Conservation (phyloP, 2,888 invertebrate genomes). For the Hermaeophaga mercurialis region DNA sequence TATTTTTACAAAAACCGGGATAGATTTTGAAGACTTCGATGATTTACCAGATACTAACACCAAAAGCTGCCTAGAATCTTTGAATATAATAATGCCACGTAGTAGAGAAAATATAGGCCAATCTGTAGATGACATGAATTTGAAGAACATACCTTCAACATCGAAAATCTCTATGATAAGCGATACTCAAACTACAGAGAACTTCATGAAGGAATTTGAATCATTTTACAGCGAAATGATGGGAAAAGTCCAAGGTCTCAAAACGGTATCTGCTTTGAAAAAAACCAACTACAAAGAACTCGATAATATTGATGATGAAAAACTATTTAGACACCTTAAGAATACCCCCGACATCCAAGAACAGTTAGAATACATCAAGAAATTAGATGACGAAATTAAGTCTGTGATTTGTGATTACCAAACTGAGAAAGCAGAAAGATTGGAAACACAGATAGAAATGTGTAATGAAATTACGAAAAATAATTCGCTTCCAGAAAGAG, state of each 20-base stretch:
- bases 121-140: not conserved
- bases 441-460: constrained; percentile 38
- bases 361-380: constrained; percentile 34
- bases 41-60: not conserved
- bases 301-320: constrained; percentile 23
- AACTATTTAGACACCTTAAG: constrained; percentile 37
- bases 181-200: constrained; percentile 30
- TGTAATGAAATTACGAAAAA: constrained; percentile 33
- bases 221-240: constrained; percentile 40
- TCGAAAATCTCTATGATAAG: constrained; percentile 19
- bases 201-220: constrained; percentile 30
- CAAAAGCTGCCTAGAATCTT: constrained; percentile 2
- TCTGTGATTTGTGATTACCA: constrained; percentile 37
- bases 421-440: constrained; percentile 34
- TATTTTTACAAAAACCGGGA: not conserved
- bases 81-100: constrained; percentile 13
- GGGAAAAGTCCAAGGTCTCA: constrained; percentile 36
- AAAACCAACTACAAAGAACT: constrained; percentile 21
- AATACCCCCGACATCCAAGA: constrained; percentile 38
- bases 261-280: constrained; percentile 30
- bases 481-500: constrained; percentile 19
- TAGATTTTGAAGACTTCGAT: constrained; percentile 1
- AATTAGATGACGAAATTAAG: constrained; percentile 38
- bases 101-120: not conserved
- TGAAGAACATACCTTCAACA: constrained; percentile 1